These are phyloP conservation scores for Empidonax alnorum DNA, from an alignment of 2,113 vertebrate species.

Conservation along the genomic window DNA sequence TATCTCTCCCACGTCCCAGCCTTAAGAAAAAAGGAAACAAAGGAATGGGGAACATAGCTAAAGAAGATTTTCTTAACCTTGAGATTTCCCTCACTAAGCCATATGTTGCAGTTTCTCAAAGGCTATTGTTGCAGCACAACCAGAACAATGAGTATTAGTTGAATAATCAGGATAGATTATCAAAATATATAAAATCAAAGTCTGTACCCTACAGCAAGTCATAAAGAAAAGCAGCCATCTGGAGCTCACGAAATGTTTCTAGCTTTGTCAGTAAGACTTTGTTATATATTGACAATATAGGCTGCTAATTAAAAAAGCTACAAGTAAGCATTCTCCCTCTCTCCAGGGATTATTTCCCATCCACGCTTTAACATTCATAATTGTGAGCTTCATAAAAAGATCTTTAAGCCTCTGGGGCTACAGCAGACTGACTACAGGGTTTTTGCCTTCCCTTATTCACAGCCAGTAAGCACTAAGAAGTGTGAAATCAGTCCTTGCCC, in stretches of 20 bases:
- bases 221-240: slow-evolving; percentile 49
- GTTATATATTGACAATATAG: slow-evolving; percentile 9
- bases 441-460: not conserved
- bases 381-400: not conserved
- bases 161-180: slow-evolving; percentile 68
- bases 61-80: slow-evolving; percentile 18
- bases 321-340: not conserved
- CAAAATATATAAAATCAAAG: slow-evolving; percentile 64
- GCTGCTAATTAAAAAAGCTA: slow-evolving; percentile 51
- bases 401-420: not conserved
- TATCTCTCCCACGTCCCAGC: not conserved
- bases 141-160: slow-evolving; percentile 55
- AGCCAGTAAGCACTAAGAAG: not conserved
- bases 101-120: slow-evolving; percentile 34
- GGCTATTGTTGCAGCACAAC: not conserved
- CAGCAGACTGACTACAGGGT: not conserved
- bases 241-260: slow-evolving; percentile 33
- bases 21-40: not conserved
- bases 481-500: not conserved
- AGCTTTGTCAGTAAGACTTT: slow-evolving; percentile 20
- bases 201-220: slow-evolving; percentile 51
- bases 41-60: not conserved
- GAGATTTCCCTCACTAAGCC: not conserved
- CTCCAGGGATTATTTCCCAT: not conserved
- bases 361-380: not conserved